A percentile compares a stretch with the other conserved stretches of the same genome.
Evolutionary conservation across 2,113 vertebrate species (phyloP).

Genomic region (Cisticola juncidis): DNA sequence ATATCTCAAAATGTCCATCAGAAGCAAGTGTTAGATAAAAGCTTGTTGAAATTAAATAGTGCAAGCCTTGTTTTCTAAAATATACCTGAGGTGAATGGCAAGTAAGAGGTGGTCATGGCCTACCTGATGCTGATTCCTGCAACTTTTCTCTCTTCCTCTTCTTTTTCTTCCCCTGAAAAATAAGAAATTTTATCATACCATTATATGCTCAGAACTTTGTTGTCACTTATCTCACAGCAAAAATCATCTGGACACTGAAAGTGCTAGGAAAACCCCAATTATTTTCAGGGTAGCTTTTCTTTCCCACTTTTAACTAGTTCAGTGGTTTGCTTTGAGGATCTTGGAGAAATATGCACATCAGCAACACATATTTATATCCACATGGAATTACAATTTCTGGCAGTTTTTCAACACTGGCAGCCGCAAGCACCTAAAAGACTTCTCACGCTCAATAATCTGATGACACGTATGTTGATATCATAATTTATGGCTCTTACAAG

Average conservation of each 20-base stretch:
- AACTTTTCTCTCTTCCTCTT: constrained; percentile 99
- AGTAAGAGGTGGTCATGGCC: not conserved
- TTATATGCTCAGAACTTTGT: not conserved
- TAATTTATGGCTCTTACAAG: constrained; percentile 31
- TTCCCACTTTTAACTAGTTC: not conserved
- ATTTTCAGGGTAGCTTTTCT: not conserved
- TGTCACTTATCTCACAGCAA: not conserved
- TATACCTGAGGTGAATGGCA: not conserved
- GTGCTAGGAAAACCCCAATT: not conserved
- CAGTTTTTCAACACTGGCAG: constrained; percentile 7
- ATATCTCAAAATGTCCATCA: not conserved
- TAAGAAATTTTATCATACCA: constrained; percentile 29
- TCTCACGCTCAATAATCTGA: constrained; percentile 19
- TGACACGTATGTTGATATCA: constrained; percentile 9
- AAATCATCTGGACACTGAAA: not conserved
- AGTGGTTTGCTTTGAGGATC: not conserved
- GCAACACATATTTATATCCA: not conserved
- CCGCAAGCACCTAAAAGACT: not conserved
- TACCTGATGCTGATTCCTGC: constrained; percentile 95
- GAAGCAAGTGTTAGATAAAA: constrained; percentile 9
- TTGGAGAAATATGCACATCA: not conserved
- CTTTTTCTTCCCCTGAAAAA: constrained; percentile 98
- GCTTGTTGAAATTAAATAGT: not conserved
- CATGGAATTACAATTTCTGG: not conserved
- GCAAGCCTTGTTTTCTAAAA: not conserved